Percentiles rank a stretch among this genome's conserved stretches.
Evolutionary conservation across 1,140 invertebrate genomes (phyloP).

Genomic region (Aphelinus atriplicis): DNA sequence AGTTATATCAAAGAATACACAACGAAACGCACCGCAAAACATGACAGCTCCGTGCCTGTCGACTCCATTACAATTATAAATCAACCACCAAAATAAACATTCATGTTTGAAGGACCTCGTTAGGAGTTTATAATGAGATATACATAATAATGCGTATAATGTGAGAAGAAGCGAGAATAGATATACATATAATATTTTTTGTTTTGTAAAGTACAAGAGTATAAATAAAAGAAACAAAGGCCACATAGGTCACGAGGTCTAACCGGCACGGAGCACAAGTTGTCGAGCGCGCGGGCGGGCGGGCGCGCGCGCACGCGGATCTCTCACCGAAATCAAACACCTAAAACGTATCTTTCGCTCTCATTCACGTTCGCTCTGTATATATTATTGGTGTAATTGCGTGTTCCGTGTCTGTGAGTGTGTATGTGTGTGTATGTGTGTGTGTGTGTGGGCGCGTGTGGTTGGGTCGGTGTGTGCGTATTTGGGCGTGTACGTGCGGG

Average conservation of each 20-base stretch:
- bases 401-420: not conserved
- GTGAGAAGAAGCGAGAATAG: too few relatives aligned
- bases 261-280: slow-evolving; percentile 30
- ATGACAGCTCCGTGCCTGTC: slow-evolving; percentile 33
- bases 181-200: too few relatives aligned
- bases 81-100: slow-evolving; percentile 10
- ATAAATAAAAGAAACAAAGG: too few relatives aligned
- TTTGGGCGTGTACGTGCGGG: not conserved
- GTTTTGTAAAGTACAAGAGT: too few relatives aligned
- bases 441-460: not conserved
- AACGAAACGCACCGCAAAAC: slow-evolving; percentile 37
- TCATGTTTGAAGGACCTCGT: not conserved
- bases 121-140: not conserved
- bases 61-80: slow-evolving; percentile 14
- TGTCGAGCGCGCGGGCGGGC: slow-evolving; percentile 11
- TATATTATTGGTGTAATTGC: not conserved
- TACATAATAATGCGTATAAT: too few relatives aligned
- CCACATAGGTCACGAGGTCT: too few relatives aligned
- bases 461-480: not conserved
- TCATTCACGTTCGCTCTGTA: slow-evolving; percentile 2
- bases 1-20: slow-evolving; percentile 35
- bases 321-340: slow-evolving; percentile 22
- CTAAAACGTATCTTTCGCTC: slow-evolving; percentile 15
- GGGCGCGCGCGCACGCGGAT: too few relatives aligned
- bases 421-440: slow-evolving; percentile 4